phyloP scores from a whole-genome alignment of 2,888 invertebrate species.

The Pegoplata infirma region DNA sequence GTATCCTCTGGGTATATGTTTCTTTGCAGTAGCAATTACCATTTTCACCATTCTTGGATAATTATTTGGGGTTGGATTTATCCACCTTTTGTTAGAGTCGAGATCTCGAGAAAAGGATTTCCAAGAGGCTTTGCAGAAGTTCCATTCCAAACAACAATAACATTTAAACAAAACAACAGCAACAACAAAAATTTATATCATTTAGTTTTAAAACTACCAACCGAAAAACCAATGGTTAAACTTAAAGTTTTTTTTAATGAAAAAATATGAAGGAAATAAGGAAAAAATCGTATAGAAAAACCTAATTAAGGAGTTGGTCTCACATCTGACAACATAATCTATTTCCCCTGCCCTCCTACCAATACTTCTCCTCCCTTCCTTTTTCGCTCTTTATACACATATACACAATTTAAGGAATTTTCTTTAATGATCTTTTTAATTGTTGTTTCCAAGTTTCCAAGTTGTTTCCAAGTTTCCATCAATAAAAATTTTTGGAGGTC shows the following conservation, averaged over 20 bases:
- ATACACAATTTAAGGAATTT: slow-evolving; percentile 19
- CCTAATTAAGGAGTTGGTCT: slow-evolving; percentile 7
- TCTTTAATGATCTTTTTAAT: slow-evolving; percentile 13
- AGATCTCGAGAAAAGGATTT: too few species aligned
- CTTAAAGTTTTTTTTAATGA: slow-evolving; percentile 56
- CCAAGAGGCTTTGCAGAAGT: too few species aligned
- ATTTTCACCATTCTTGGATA: too few species aligned
- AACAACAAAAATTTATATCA: slow-evolving; percentile 52
- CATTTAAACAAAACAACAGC: slow-evolving; percentile 29
- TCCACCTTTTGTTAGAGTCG: too few species aligned
- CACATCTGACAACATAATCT: slow-evolving; percentile 12
- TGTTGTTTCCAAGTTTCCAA: too few species aligned
- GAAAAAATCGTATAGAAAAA: slow-evolving; percentile 23
- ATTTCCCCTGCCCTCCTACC: slow-evolving; percentile 1
- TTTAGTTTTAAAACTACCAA: slow-evolving; percentile 43
- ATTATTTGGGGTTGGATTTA: too few species aligned
- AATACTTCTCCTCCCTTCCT: slow-evolving; percentile 13
- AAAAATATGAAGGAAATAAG: slow-evolving; percentile 1
- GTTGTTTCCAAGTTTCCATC: too few species aligned
- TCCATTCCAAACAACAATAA: slow-evolving; percentile 55
- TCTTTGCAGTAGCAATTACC: too few species aligned
- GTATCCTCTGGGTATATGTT: too few species aligned
- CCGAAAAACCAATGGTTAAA: slow-evolving; percentile 38
- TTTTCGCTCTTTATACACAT: background rate
- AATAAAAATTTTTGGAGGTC: too few species aligned